A percentile compares a stretch with the other conserved stretches of the same genome.
Conservation (phyloP, 2,888 invertebrate genomes). For the Vannuccia rotundouncinata region DNA sequence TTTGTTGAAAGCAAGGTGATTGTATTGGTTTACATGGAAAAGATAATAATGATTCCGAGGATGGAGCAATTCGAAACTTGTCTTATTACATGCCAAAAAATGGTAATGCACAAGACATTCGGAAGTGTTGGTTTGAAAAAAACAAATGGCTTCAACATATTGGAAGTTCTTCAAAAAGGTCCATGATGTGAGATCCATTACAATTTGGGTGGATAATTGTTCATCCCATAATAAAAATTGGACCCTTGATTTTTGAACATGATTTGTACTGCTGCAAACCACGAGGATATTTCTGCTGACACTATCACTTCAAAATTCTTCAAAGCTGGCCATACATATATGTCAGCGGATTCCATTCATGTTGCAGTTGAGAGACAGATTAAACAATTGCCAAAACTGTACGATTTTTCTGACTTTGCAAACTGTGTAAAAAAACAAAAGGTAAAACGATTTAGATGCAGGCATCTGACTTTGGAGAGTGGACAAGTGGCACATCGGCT, state of each 20-base stretch:
- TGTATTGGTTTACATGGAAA: conserved; percentile 12
- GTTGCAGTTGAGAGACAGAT: conserved; percentile 39
- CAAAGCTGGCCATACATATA: conserved; percentile 17
- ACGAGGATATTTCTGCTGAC: no score
- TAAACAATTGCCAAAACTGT: conserved; percentile 11
- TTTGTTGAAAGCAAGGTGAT: neutral
- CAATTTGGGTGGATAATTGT: conserved; percentile 41
- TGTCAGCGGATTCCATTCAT: conserved; percentile 38
- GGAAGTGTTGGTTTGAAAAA: conserved; percentile 34
- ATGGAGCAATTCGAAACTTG: conserved; percentile 1
- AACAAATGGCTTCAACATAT: conserved; percentile 39
- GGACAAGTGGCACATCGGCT: conserved; percentile 30
- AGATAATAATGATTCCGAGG: conserved; percentile 8
- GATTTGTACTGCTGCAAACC: no score
- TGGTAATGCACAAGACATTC: conserved; percentile 30
- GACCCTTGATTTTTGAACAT: no score
- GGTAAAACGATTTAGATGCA: conserved; percentile 35
- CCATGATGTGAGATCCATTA: conserved; percentile 35
- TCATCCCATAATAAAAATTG: conserved; percentile 41
- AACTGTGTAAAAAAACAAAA: conserved; percentile 36
- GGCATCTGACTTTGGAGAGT: conserved; percentile 27
- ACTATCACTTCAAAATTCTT: conserved; percentile 27
- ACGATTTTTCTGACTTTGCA: conserved; percentile 7
- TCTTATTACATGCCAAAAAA: neutral
- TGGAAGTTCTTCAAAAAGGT: conserved; percentile 25